Base-by-base conservation (phyloP, 2,888 invertebrate genomes). In the Lacanobia wlatinum region DNA sequence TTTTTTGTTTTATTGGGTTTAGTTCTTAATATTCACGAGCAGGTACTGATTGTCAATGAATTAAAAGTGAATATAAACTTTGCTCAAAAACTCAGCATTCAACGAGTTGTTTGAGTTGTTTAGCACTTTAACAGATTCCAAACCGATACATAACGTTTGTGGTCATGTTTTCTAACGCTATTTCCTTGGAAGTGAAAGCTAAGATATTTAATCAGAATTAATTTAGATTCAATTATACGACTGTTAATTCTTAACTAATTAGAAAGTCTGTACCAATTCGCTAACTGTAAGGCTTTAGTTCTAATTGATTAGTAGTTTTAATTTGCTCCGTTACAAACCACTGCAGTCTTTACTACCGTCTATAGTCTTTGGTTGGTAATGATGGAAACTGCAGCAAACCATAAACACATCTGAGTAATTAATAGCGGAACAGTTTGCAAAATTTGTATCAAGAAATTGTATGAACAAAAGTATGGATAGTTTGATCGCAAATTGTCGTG, bases 191-290 rank as follows among this genome's bases (percentile, higher is more conserved):
- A 80, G 28, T 63, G 75, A 70, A 80, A 80, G 63, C 23, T 52
- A 38, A 52, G 18, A 50, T 59, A 59, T 56, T 60, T 14, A 75
- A 69, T 69, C 46, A 55, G 28, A 80, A 53, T 12, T 61, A 64
- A 64, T 64, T 69, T 23, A 21, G 28, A 74, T 60, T 56, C 28
- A 71, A 62, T 66, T 62, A 59, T n/a, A 48, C 58, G 58, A 60
- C 63, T 71, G 52, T 74, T 65, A 64, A 14, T 75, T 53, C 62
- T 69, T 69, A 63, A 80, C 58, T 34, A 82, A 74, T 84, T 70
- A 68, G 74, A 84, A 80, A 82, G 70, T 77, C 23, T 60, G 50
- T 56, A 70, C 43, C 16, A 55, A 63, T 58, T 58, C 38, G 18
- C 38, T 59, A 61, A 64, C 53, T 53, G 53, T 68, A 28, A 34